Percentiles rank a stretch among this genome's conserved stretches.
Evolutionary conservation across 2,888 invertebrate genomes (phyloP).

Genomic region (Lacanobia wlatinum): DNA sequence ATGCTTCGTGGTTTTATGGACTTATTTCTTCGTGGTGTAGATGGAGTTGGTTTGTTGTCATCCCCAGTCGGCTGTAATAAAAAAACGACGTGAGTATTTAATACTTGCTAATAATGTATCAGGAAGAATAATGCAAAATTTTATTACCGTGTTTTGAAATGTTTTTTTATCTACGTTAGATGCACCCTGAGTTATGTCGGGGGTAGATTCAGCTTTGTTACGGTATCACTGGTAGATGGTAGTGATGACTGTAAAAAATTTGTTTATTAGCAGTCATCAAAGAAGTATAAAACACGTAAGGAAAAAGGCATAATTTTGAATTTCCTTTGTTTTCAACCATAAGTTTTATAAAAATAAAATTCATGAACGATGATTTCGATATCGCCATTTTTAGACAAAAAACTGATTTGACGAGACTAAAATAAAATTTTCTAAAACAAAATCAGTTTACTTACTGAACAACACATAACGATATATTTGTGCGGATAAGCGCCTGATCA

Average conservation of each 20-base stretch:
- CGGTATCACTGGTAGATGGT: too few relatives aligned
- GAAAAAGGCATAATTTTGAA: slow-evolving; percentile 10
- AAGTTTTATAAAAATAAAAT: not conserved
- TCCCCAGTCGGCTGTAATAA: slow-evolving; percentile 20
- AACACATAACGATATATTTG: too few relatives aligned
- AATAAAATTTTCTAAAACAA: too few relatives aligned
- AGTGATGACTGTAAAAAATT: too few relatives aligned
- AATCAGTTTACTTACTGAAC: too few relatives aligned
- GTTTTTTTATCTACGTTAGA: slow-evolving; percentile 23
- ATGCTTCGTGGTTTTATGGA: slow-evolving; percentile 19
- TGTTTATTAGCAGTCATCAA: slow-evolving; percentile 13
- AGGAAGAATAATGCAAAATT: not conserved
- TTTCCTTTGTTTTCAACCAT: slow-evolving; percentile 13
- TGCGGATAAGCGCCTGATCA: too few relatives aligned
- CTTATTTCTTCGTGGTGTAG: slow-evolving; percentile 23
- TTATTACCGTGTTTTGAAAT: slow-evolving; percentile 14
- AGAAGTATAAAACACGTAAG: too few relatives aligned
- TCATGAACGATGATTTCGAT: too few relatives aligned
- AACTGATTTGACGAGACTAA: too few relatives aligned
- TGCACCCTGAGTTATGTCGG: not conserved
- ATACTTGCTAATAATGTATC: slow-evolving; percentile 6
- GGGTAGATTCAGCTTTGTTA: too few relatives aligned
- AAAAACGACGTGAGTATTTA: slow-evolving; percentile 4
- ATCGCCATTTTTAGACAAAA: too few relatives aligned
- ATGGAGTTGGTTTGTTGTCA: slow-evolving; percentile 15